Conservation (phyloP, 2,113 vertebrate species). For the Oncorhynchus keta region DNA sequence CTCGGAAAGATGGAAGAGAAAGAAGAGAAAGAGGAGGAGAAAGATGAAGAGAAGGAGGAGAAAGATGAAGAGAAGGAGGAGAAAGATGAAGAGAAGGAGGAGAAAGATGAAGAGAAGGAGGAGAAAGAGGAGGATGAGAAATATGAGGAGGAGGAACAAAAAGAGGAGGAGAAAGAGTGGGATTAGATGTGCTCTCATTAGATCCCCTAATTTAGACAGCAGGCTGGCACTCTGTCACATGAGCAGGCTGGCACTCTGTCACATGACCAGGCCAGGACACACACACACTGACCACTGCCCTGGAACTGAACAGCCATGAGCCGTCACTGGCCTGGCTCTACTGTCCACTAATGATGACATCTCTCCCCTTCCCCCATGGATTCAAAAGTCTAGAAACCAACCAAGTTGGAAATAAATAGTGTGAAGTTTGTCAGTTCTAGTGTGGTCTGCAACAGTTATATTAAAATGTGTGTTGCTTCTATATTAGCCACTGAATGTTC, state of each 20-base stretch:
- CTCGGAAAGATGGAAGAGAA: background rate
- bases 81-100: too few species aligned
- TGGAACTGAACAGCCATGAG: constrained; percentile 35
- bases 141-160: too few species aligned
- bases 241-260: constrained; percentile 41
- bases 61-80: constrained; percentile 10
- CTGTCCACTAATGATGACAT: constrained; percentile 67
- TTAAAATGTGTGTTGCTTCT: constrained; percentile 54
- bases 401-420: background rate
- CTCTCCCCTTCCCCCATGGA: constrained; percentile 51
- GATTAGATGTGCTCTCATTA: constrained; percentile 63
- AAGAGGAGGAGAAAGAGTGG: constrained; percentile 24
- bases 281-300: constrained; percentile 42
- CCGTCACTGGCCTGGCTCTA: constrained; percentile 35
- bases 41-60: background rate
- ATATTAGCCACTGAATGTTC: constrained; percentile 44
- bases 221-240: constrained; percentile 41
- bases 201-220: constrained; percentile 55
- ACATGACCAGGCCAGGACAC: constrained; percentile 30
- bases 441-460: constrained; percentile 54
- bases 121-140: too few species aligned
- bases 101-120: too few species aligned
- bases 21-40: constrained; percentile 43
- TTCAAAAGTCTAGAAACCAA: constrained; percentile 1
- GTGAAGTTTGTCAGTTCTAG: constrained; percentile 33